phyloP scores from a whole-genome alignment of 2,797 vertebrate genomes.

The Macropodus opercularis region DNA sequence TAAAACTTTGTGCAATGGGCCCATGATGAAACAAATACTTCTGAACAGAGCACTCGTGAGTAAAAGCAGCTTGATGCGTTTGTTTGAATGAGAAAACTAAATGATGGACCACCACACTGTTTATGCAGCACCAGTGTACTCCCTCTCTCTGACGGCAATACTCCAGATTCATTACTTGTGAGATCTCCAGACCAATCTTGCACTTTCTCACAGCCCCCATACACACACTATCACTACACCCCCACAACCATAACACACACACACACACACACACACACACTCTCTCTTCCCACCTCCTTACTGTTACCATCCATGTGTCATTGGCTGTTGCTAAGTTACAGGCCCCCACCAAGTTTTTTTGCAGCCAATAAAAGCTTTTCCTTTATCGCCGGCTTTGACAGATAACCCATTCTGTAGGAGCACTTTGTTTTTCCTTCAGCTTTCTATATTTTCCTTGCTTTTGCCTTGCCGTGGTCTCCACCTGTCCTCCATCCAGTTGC shows the following conservation, averaged over 20 bases:
- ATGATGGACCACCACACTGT: slow-evolving; percentile 13
- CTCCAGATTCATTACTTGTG: slow-evolving; percentile 69
- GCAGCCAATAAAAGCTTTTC: slow-evolving; percentile 55
- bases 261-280: slow-evolving; percentile 63
- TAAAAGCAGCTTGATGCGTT: neutral
- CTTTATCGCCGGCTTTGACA: slow-evolving; percentile 52
- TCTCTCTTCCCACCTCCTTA: slow-evolving; percentile 70
- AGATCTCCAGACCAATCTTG: slow-evolving; percentile 73
- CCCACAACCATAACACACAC: slow-evolving; percentile 61
- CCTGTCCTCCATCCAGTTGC: slow-evolving; percentile 6
- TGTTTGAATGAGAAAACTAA: slow-evolving; percentile 36
- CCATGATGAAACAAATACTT: neutral
- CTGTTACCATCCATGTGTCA: slow-evolving; percentile 70
- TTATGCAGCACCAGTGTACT: slow-evolving; percentile 26
- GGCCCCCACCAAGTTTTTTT: slow-evolving; percentile 63
- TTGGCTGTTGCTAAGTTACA: slow-evolving; percentile 81
- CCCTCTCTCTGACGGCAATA: slow-evolving; percentile 48
- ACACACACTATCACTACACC: slow-evolving; percentile 64
- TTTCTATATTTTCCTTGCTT: slow-evolving; percentile 29
- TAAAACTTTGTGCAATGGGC: neutral
- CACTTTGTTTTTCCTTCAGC: slow-evolving; percentile 52
- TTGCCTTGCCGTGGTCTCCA: neutral
- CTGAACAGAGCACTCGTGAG: neutral
- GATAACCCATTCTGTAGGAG: slow-evolving; percentile 47
- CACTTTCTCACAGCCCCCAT: slow-evolving; percentile 70